Conservation (phyloP, 2,113 vertebrate genomes). For the Boulengerochromis microlepis region DNA sequence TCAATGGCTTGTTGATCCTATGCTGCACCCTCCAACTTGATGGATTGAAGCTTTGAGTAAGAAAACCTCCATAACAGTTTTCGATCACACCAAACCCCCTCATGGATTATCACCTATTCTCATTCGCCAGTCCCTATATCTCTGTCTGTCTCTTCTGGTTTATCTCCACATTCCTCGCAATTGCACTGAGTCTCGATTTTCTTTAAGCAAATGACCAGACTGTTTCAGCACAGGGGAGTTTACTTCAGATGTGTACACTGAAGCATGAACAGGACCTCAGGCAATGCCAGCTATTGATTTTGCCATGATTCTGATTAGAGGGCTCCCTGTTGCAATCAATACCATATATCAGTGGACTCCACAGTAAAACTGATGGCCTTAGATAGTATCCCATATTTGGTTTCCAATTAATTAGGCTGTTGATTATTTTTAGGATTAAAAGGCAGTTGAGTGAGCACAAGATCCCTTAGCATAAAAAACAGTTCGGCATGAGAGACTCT, state of each 20-base stretch:
- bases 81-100: slow-evolving; percentile 20
- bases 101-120: background rate
- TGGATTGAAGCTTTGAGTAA: slow-evolving; percentile 12
- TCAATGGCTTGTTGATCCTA: slow-evolving; percentile 12
- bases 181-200: slow-evolving; percentile 45
- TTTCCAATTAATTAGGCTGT: slow-evolving; percentile 44
- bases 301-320: slow-evolving; percentile 67
- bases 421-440: slow-evolving; percentile 54
- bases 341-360: slow-evolving; percentile 58
- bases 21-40: background rate
- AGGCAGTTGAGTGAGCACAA: slow-evolving; percentile 22
- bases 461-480: slow-evolving; percentile 5
- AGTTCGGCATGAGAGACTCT: background rate
- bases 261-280: slow-evolving; percentile 58
- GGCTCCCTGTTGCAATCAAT: slow-evolving; percentile 60
- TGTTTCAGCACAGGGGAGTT: slow-evolving; percentile 45
- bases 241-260: slow-evolving; percentile 57
- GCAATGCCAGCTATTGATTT: slow-evolving; percentile 68
- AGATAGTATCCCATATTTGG: slow-evolving; percentile 50
- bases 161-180: background rate
- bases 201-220: slow-evolving; percentile 42
- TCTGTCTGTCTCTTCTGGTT: slow-evolving; percentile 23
- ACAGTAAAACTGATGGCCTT: slow-evolving; percentile 54
- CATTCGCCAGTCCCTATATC: slow-evolving; percentile 5
- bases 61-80: slow-evolving; percentile 4